Percentiles rank a stretch among this genome's conserved stretches.
Evolutionary conservation across 1,140 invertebrate genomes (phyloP).

Genomic region (Cepaea nemoralis): DNA sequence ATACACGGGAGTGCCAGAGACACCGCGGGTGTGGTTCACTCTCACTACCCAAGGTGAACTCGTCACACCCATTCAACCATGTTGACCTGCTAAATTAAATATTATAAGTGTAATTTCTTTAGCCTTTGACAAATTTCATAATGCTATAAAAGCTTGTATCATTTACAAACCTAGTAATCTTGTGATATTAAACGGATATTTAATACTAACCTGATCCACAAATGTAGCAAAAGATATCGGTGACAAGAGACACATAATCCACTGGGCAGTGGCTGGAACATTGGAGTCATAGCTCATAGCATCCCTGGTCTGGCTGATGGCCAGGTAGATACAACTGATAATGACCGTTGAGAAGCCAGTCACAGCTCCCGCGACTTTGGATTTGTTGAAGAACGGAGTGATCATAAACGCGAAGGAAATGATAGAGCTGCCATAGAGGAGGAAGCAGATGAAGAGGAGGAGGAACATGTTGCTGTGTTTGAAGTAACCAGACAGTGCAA

Average conservation of each 20-base stretch:
- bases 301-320: constrained; percentile 60
- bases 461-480: constrained; percentile 83
- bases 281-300: constrained; percentile 46
- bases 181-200: no score
- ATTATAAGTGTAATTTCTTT: no score
- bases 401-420: constrained; percentile 88
- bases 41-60: no score
- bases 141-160: no score
- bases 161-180: no score
- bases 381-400: constrained; percentile 88
- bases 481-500: constrained; percentile 82
- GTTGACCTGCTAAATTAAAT: no score
- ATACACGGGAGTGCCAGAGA: no score
- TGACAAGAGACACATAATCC: constrained; percentile 84
- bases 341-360: constrained; percentile 84
- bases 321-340: constrained; percentile 81
- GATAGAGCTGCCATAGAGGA: constrained; percentile 85
- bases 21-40: no score
- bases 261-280: constrained; percentile 75
- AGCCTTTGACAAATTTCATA: no score
- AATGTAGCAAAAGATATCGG: constrained; percentile 86
- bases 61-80: no score
- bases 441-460: constrained; percentile 83
- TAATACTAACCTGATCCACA: constrained; percentile 85
- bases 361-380: constrained; percentile 82